Conservation (phyloP, 2,113 vertebrate species). For the Anguilla rostrata region DNA sequence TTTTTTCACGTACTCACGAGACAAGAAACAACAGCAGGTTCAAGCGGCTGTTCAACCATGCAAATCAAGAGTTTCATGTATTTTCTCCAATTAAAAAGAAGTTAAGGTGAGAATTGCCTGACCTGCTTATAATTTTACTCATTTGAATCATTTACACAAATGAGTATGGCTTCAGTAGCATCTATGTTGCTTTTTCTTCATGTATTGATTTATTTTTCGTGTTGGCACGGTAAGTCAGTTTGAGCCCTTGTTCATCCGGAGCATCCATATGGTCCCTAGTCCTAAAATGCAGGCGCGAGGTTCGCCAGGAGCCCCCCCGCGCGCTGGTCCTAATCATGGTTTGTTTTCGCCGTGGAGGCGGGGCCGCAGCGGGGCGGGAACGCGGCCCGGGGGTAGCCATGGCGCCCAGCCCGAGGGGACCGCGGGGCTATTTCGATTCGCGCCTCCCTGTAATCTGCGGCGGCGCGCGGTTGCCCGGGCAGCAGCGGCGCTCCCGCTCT, state of each 20-base stretch:
- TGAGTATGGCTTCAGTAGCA: neutral
- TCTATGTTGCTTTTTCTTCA: neutral
- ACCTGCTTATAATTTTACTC: neutral
- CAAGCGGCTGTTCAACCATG: neutral
- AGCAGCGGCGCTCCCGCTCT: neutral
- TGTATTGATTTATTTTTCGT: neutral
- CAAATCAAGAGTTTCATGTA: neutral
- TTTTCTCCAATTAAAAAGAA: neutral
- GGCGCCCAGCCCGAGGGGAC: conserved; percentile 28
- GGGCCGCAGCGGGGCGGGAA: too few relatives aligned
- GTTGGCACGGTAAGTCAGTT: neutral
- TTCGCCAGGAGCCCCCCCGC: neutral
- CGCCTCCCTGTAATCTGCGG: conserved; percentile 13
- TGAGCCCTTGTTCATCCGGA: neutral
- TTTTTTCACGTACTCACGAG: neutral
- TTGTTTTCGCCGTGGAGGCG: neutral
- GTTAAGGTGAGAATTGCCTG: neutral
- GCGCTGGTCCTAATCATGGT: neutral
- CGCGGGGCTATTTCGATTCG: neutral
- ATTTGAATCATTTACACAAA: neutral
- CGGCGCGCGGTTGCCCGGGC: neutral
- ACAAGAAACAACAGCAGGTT: neutral
- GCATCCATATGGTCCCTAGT: neutral
- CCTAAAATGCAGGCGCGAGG: neutral
- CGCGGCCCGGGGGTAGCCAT: neutral